Evolutionary conservation across 2,888 invertebrate species (phyloP).

Genomic region (Cetonia aurata): DNA sequence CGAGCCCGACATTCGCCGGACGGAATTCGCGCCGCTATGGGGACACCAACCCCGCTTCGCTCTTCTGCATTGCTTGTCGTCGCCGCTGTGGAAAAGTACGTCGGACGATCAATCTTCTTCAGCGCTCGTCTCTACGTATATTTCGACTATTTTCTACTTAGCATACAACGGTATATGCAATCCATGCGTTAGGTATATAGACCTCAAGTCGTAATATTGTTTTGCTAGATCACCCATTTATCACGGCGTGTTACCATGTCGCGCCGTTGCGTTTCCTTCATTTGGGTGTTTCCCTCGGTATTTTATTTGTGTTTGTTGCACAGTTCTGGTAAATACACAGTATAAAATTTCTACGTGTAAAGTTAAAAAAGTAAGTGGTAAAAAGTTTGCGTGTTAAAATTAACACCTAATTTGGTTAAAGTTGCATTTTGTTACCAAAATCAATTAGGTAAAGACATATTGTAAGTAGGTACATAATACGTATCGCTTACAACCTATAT

Average conservation of each 20-base stretch:
- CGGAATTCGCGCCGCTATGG: neutral
- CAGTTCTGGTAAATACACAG: neutral
- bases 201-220: neutral
- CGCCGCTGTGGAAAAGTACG: neutral
- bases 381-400: no score
- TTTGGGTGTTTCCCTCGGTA: neutral
- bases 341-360: no score
- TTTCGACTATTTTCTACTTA: constrained; percentile 9
- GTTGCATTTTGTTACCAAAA: no score
- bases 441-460: no score
- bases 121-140: neutral
- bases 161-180: neutral
- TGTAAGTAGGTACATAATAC: no score
- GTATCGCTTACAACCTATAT: no score
- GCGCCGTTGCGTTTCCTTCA: neutral
- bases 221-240: constrained; percentile 2
- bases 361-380: no score
- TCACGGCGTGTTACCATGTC: neutral
- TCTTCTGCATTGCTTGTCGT: constrained; percentile 2
- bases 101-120: constrained; percentile 3
- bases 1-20: neutral
- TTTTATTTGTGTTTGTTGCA: neutral
- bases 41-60: neutral
- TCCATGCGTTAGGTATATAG: no score
- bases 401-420: no score